phyloP scores from a whole-genome alignment of 2,113 vertebrate genomes.

The Cyprinus carpio region DNA sequence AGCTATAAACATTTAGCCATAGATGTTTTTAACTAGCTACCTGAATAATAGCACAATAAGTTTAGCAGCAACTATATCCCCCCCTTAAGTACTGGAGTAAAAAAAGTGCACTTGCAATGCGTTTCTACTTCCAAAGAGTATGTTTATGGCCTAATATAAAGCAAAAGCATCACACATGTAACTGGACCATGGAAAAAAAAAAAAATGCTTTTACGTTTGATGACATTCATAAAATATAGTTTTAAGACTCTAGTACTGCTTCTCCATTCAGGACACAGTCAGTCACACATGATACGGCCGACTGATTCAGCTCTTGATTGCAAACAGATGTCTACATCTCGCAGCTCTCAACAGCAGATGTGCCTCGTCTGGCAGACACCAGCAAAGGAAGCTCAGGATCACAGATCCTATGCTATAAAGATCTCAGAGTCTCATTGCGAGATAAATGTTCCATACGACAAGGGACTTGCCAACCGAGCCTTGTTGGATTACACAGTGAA shows the following conservation, averaged over 20 bases:
- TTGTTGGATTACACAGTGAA: background rate
- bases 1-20: background rate
- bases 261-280: background rate
- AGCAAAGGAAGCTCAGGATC: conserved; percentile 9
- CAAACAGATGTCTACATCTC: conserved; percentile 26
- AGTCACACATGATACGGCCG: background rate
- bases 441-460: background rate
- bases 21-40: background rate
- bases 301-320: background rate
- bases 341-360: conserved; percentile 8
- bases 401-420: conserved; percentile 15
- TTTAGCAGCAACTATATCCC: too few species aligned
- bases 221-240: conserved; percentile 16
- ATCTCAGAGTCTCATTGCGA: background rate
- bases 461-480: background rate
- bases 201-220: conserved; percentile 11
- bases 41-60: too few species aligned
- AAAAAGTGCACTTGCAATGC: background rate
- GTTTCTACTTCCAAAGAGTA: background rate
- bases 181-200: background rate
- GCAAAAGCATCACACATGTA: background rate
- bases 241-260: background rate
- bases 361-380: conserved; percentile 22
- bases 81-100: too few species aligned
- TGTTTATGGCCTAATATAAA: background rate